Conservation (phyloP, 2,797 vertebrate species). For the Leptoclinus maculatus region DNA sequence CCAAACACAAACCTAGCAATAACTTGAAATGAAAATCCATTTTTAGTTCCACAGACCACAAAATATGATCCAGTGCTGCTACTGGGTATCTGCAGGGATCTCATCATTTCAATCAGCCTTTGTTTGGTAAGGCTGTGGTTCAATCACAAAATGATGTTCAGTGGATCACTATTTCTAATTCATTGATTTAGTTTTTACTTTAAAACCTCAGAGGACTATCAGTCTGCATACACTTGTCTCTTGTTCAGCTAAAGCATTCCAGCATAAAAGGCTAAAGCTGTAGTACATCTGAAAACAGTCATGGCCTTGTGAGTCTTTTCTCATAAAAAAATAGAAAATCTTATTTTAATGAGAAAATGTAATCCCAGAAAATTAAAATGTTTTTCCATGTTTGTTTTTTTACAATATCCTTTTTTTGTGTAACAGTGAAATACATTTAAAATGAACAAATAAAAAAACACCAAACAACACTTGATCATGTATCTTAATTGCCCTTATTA, state of each 20-base stretch:
- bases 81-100: slow-evolving; percentile 9
- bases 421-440: slow-evolving; percentile 35
- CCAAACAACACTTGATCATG: neutral
- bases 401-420: slow-evolving; percentile 6
- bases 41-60: neutral
- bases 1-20: slow-evolving; percentile 28
- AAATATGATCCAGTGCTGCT: neutral
- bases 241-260: neutral
- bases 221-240: neutral
- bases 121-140: neutral
- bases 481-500: neutral
- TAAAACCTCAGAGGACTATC: neutral
- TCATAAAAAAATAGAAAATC: neutral
- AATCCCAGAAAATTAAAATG: neutral
- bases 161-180: neutral
- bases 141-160: neutral
- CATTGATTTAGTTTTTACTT: slow-evolving; percentile 4
- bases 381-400: slow-evolving; percentile 6
- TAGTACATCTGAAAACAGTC: neutral
- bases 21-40: slow-evolving; percentile 14
- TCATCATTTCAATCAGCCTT: slow-evolving; percentile 1
- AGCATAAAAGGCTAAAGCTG: neutral
- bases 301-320: neutral
- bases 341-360: neutral
- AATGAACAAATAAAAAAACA: slow-evolving; percentile 42